Evolutionary conservation across 2,797 vertebrate species (phyloP), one percentile per base, ranked within the genome.

Genomic region (Crossoptilon crossoptilon): DNA sequence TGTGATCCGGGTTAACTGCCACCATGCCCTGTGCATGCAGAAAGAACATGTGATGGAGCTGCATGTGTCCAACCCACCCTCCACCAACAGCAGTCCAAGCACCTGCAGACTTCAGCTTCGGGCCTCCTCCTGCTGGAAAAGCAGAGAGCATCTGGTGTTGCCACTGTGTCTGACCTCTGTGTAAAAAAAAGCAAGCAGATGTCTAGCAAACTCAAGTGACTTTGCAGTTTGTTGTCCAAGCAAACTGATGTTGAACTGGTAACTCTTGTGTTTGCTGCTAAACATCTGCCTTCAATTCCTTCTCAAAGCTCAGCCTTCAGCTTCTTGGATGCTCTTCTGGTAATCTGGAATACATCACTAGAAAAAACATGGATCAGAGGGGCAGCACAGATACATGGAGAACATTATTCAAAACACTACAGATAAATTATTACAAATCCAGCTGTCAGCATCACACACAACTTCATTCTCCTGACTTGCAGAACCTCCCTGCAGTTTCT

Each of bases 1-100:
- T 2, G 3, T 5, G 7, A 41, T n/a, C 19, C 5, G 1, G 14
- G 27, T 16, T 11, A 78, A 18, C 4, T 62, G 56, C 39, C 35
- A 11, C 15, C 24, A 23, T 9, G 17, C 10, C 31, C 39, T 15
- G 0, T 2, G 6, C 5, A 8, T 1, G 5, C 22, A 81, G 37
- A 46, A 14, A 66, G 68, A 43, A 16, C 0, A 15, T 1, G 14
- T 53, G 26, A 56, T 22, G 69, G 46, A 62, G 37, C 10, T 60
- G 22, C 18, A 1, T 1, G 51, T 43, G 33, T 37, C 73, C 3
- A 7, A 41, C 31, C 27, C 3, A 4, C 41, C 31, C 27, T 39
- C 60, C 56, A 41, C 0, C 1, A 80, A 7, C 27, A 58, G 29
- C 74, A 49, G 39, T 6, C 15, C 66, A 31, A 9, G 21, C 19